Evolutionary conservation across 2,113 vertebrate species (phyloP), one percentile per base, ranked within the genome.

Genomic region (Prochilodus magdalenae): DNA sequence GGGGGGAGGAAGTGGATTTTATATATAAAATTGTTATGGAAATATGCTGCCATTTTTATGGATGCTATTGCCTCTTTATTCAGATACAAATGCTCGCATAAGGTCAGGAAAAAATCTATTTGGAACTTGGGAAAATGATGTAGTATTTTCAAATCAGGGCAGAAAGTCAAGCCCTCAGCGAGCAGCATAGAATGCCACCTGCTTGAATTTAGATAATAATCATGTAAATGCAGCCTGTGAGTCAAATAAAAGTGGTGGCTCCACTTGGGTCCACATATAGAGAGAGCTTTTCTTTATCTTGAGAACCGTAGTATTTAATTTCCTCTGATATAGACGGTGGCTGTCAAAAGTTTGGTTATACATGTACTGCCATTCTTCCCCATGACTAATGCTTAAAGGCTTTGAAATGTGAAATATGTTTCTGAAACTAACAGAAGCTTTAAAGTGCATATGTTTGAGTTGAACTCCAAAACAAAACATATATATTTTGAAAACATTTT

Each of bases 31-130:
- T 49, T 67, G 44, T 62, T 30, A 70, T 62, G 69, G 69, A 73
- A 80, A 80, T 80, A 63, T 15, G 51, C 51, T 62, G 78, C 51
- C 69, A 80, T 80, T 80, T 80, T 75, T 33, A 75, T 40, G 24
- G 27, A 80, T 71, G 36, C 67, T 27, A 30, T 60, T n/a, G 26
- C 44, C 18, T 62, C 24, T 57, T 72, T 60, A 80, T 71, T 73
- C 78, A 73, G 75, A 77, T n/a, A 69, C 44, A 66, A 29, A 29
- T 77, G 33, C 29, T 65, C 29, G 26, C 44, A n/a, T 29, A 77
- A 49, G 60, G 62, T 62, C 62, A 51, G 18, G 49, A 18, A 77
- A 77, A 75, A 65, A 62, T 77, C 59, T 77, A 44, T 77, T 51
- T 77, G 40, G 44, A 51, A 65, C 40, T 24, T 22, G 49, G 27